Evolutionary conservation across 2,888 invertebrate genomes (phyloP).

Genomic region (Cephus runcator): DNA sequence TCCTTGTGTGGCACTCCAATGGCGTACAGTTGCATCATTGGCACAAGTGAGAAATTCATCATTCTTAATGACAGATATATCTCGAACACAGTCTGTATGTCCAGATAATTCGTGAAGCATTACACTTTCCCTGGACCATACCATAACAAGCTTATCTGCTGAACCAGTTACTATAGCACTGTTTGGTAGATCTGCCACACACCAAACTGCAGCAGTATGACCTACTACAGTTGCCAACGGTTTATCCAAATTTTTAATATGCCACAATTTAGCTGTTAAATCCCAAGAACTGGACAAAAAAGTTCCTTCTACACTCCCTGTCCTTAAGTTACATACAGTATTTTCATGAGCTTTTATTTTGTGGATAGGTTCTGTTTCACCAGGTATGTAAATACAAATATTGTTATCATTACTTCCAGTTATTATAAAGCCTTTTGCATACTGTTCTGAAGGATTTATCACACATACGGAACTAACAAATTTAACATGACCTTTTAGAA

Average conservation of each 20-base stretch:
- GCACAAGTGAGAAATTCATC: constrained; percentile 88
- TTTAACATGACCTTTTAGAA: constrained; percentile 83
- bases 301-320: constrained; percentile 64
- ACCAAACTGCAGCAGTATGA: constrained; percentile 91
- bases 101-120: constrained; percentile 68
- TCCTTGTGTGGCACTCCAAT: constrained; percentile 83
- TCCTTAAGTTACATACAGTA: constrained; percentile 72
- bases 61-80: constrained; percentile 76
- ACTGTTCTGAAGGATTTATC: constrained; percentile 75
- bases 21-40: constrained; percentile 89
- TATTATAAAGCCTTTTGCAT: constrained; percentile 82
- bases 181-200: constrained; percentile 70
- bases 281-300: constrained; percentile 95
- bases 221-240: constrained; percentile 73
- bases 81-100: constrained; percentile 93
- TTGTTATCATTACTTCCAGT: constrained; percentile 91
- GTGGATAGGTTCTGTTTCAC: constrained; percentile 75
- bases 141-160: constrained; percentile 89
- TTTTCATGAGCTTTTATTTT: constrained; percentile 83
- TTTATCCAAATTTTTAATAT: constrained; percentile 64
- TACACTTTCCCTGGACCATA: constrained; percentile 80
- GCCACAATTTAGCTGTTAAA: constrained; percentile 87
- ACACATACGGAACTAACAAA: constrained; percentile 87
- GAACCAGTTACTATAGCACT: constrained; percentile 83
- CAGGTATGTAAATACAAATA: constrained; percentile 82